Percentiles rank a stretch among this genome's conserved stretches.
Evolutionary conservation across 1,140 invertebrate genomes (phyloP).

Genomic region (Orchesella cincta): DNA sequence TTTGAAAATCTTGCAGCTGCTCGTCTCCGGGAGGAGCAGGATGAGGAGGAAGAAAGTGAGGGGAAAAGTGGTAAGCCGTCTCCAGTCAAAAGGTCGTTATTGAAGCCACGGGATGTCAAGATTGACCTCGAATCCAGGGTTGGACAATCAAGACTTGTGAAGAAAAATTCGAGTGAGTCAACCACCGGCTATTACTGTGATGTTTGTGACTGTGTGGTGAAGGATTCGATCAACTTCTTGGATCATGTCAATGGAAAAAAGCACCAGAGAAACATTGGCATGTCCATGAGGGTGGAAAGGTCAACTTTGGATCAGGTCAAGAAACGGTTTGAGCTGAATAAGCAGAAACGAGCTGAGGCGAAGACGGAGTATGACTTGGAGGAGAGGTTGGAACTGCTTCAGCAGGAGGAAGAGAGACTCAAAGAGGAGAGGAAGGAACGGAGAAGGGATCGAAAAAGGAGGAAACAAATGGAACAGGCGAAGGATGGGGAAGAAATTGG

Average conservation of each 20-base stretch:
- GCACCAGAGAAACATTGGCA: slow-evolving; percentile 97
- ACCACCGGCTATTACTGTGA: slow-evolving; percentile 99
- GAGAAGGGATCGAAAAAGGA: slow-evolving; percentile 85
- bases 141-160: slow-evolving; percentile 96
- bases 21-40: slow-evolving; percentile 70
- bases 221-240: slow-evolving; percentile 98
- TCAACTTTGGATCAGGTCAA: slow-evolving; percentile 95
- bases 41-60: slow-evolving; percentile 56
- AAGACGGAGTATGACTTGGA: slow-evolving; percentile 95
- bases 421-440: slow-evolving; percentile 87
- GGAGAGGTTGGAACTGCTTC: slow-evolving; percentile 83
- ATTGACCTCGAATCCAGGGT: slow-evolving; percentile 96
- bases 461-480: too few species aligned
- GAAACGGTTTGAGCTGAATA: slow-evolving; percentile 87
- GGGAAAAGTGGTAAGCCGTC: slow-evolving; percentile 73
- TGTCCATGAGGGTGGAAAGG: slow-evolving; percentile 98
- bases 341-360: slow-evolving; percentile 92
- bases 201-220: slow-evolving; percentile 99
- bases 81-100: slow-evolving; percentile 80
- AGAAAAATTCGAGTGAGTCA: slow-evolving; percentile 93
- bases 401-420: slow-evolving; percentile 87
- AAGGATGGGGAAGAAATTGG: slow-evolving; percentile 67
- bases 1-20: slow-evolving; percentile 87
- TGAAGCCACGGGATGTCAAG: slow-evolving; percentile 93
- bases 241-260: slow-evolving; percentile 99